Evolutionary conservation across 2,888 invertebrate genomes (phyloP).

Genomic region (Athalia circularis): DNA sequence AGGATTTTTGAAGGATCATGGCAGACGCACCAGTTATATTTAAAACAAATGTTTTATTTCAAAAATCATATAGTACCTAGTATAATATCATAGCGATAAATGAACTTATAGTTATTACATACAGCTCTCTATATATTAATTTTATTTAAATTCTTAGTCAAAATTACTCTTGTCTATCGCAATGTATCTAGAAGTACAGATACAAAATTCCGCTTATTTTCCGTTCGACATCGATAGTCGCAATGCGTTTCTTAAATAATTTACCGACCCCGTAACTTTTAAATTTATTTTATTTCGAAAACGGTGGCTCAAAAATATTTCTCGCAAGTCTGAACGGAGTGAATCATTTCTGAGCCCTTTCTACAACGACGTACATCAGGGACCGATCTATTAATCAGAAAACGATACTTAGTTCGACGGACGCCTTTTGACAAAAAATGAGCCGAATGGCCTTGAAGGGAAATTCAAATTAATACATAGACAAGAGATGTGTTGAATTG

Average conservation of each 20-base stretch:
- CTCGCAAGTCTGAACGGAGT: constrained; percentile 4
- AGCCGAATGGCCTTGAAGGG: not conserved
- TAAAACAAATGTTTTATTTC: constrained; percentile 73
- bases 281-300: constrained; percentile 40
- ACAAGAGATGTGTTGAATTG: constrained; percentile 36
- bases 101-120: constrained; percentile 72
- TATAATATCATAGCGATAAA: constrained; percentile 72
- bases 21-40: constrained; percentile 56
- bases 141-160: constrained; percentile 71
- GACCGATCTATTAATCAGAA: not conserved
- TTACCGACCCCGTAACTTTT: constrained; percentile 34
- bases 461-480: constrained; percentile 7
- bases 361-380: not conserved
- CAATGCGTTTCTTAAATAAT: constrained; percentile 45
- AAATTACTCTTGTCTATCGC: constrained; percentile 63
- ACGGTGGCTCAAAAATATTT: constrained; percentile 29
- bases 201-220: constrained; percentile 66
- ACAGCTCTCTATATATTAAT: constrained; percentile 73
- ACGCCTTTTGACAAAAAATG: not conserved
- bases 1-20: constrained; percentile 5
- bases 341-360: not conserved
- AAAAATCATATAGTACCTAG: constrained; percentile 72
- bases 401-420: not conserved
- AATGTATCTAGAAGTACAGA: constrained; percentile 71
- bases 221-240: constrained; percentile 48